A percentile compares a stretch with the other conserved stretches of the same genome.
These are phyloP conservation scores for Iselma pallidipennis DNA, from an alignment of 2,888 invertebrate genomes.

Conservation along the genomic window DNA sequence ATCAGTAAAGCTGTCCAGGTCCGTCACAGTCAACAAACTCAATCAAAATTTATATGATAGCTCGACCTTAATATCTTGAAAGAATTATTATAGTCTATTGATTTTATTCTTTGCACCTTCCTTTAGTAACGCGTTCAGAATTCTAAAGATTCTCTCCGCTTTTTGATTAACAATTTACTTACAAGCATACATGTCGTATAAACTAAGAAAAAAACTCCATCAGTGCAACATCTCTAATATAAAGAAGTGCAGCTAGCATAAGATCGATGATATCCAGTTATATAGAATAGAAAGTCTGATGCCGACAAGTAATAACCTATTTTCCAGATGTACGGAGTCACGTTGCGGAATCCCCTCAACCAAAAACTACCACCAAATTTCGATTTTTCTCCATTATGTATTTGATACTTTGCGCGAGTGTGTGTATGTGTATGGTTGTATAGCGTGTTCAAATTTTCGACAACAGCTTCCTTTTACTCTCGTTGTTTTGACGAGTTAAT, in stretches of 20 bases:
- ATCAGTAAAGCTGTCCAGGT: constrained; percentile 14
- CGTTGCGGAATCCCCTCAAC: constrained; percentile 20
- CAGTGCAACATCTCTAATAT: constrained; percentile 9
- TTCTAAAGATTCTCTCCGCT: constrained; percentile 1
- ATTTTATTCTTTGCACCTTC: constrained; percentile 30
- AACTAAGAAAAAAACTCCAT: not conserved
- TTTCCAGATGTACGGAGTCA: constrained; percentile 37
- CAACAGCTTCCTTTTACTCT: not conserved
- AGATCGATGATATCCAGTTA: constrained; percentile 34
- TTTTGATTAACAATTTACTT: constrained; percentile 23
- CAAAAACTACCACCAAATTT: constrained; percentile 2
- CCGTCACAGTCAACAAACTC: constrained; percentile 27
- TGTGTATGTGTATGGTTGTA: not conserved
- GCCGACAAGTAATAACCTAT: constrained; percentile 43
- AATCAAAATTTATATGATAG: constrained; percentile 36
- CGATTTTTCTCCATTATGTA: constrained; percentile 18
- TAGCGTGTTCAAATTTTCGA: constrained; percentile 8
- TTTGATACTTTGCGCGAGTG: not conserved
- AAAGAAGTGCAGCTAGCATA: constrained; percentile 29
- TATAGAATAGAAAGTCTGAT: constrained; percentile 34
- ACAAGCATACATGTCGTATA: constrained; percentile 5
- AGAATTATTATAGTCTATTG: constrained; percentile 29
- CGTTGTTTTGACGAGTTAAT: constrained; percentile 34
- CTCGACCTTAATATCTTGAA: constrained; percentile 31
- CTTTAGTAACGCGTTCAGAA: constrained; percentile 22